Evolutionary conservation across 2,888 invertebrate genomes (phyloP), one percentile per base, ranked within the genome.

Genomic region (Polydrusus pterygomalis): DNA sequence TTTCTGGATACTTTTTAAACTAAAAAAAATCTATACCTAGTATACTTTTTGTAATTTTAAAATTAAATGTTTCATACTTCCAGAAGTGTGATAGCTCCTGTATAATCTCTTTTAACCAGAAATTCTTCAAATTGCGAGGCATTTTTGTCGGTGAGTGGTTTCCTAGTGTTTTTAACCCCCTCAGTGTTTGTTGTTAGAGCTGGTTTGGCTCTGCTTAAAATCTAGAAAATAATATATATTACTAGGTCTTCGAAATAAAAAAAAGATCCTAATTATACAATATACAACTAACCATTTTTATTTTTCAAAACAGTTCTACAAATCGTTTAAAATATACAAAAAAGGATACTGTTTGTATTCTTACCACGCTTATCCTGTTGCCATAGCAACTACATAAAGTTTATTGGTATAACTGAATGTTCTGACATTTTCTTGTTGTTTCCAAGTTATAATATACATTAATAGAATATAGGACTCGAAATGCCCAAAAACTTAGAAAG

Each of bases 41-140:
- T 25, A 3, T 34, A 40, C 40, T 40, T 40, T 2, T 40, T 40
- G 8, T 40, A 40, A 6, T 25, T 25, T 3, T 18, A 45, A 5
- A 6, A 2, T 65, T 3, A 40, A 13, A 8, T 15, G 58, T n/a
- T 25, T 43, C 43, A 13, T 87, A 97, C 97, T 91, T 98, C 98
- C 6, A 99, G 88, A 82, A 97, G 90, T 0, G 98, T 97, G 18
- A 97, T 90, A 0, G 97, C 98, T 9, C 99, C 99, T 0, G 95
- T 94, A 86, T 98, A 99, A 87, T 99, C 99, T 58, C 98, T 90
- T 82, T 93, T 94, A 20, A 93, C 88, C 17, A 99, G 89, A 85
- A 96, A 98, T 82, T 98, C 97, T 84, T 97, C 97, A 13, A 99
- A 89, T 78, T 95, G 94, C 0, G 96, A 93, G n/a, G 92, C 89